A percentile compares a stretch with the other conserved stretches of the same genome.
Conservation (phyloP, 2,797 vertebrate species). For the Microctenopoma steveboyesi region DNA sequence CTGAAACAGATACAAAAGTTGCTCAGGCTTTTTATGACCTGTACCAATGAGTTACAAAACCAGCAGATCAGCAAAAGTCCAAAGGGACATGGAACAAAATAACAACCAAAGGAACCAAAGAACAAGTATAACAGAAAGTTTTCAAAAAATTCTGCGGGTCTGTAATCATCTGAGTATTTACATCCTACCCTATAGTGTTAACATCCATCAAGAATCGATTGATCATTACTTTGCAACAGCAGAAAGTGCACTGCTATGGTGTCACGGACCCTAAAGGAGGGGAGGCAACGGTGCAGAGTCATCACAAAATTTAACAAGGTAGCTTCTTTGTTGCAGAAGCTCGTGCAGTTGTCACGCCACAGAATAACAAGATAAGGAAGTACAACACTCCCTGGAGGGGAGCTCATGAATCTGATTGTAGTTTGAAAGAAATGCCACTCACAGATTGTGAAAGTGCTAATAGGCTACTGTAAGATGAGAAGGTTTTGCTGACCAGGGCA, state of each 20-base stretch:
- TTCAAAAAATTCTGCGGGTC: conserved; percentile 1
- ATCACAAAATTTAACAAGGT: conserved; percentile 35
- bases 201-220: conserved; percentile 10
- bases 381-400: conserved; percentile 19
- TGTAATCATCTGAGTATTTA: neutral
- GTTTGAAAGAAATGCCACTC: conserved; percentile 7
- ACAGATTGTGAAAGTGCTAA: conserved; percentile 11
- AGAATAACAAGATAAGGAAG: conserved; percentile 17
- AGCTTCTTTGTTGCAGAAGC: conserved; percentile 7
- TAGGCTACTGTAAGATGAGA: conserved; percentile 8
- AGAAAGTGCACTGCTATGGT: neutral
- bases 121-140: neutral
- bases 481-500: neutral
- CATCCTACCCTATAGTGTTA: conserved; percentile 8
- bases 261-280: conserved; percentile 28
- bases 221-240: conserved; percentile 29
- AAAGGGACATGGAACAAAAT: conserved; percentile 3
- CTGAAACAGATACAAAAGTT: conserved; percentile 15
- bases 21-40: conserved; percentile 7
- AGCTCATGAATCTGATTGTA: conserved; percentile 14
- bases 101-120: conserved; percentile 7
- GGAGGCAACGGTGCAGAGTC: conserved; percentile 10
- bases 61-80: conserved; percentile 21
- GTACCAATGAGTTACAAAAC: conserved; percentile 14
- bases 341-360: conserved; percentile 32